Evolutionary conservation across 2,113 vertebrate species (phyloP).

Genomic region (Gracilinanus agilis): DNA sequence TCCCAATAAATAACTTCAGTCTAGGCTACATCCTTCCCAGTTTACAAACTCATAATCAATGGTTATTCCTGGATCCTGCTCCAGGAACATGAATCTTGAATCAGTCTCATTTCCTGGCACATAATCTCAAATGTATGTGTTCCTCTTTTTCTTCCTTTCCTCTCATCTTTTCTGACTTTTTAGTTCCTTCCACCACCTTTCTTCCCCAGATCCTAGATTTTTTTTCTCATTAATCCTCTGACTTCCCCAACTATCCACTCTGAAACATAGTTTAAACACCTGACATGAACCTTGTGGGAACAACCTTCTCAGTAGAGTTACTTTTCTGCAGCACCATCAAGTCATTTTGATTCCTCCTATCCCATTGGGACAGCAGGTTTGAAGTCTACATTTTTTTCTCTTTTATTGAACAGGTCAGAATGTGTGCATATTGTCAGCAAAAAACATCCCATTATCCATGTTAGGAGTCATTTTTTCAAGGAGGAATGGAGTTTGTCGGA

Average conservation of each 20-base stretch:
- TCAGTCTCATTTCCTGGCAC: background rate
- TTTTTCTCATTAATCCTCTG: background rate
- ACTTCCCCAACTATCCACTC: background rate
- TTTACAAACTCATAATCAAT: background rate
- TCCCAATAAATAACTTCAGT: background rate
- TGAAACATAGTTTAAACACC: background rate
- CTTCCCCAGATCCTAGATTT: background rate
- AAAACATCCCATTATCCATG: background rate
- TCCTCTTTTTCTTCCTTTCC: background rate
- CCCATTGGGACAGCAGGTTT: background rate
- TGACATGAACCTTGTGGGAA: background rate
- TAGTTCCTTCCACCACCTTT: background rate
- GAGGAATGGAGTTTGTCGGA: background rate
- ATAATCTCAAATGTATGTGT: background rate
- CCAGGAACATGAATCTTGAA: background rate
- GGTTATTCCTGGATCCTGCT: background rate
- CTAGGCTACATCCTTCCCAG: background rate
- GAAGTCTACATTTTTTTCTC: background rate
- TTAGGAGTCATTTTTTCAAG: background rate
- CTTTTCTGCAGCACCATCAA: background rate
- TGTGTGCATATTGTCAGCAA: background rate
- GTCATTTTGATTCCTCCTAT: background rate
- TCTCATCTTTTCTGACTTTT: background rate
- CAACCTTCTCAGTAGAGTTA: background rate
- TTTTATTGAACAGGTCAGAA: background rate